Conservation (phyloP, 1,140 invertebrate species). For the Chrysopa pallens region DNA sequence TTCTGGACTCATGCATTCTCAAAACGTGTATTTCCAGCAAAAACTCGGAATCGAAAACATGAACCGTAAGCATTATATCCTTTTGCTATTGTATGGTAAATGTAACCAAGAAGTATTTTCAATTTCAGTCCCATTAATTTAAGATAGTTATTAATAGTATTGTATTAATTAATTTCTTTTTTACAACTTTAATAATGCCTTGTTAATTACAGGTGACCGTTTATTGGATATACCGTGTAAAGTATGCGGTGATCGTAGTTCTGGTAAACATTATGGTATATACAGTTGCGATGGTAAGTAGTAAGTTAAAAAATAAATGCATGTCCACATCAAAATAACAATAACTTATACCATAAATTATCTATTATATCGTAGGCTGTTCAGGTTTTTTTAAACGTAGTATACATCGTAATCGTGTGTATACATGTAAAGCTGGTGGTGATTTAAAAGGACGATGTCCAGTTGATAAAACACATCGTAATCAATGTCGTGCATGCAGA, state of each 20-base stretch:
- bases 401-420: slow-evolving; percentile 86
- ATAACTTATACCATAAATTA: not conserved
- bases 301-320: not conserved
- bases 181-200: no score
- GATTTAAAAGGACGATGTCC: slow-evolving; percentile 84
- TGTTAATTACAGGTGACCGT: slow-evolving; percentile 56
- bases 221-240: slow-evolving; percentile 90
- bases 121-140: no score
- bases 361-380: slow-evolving; percentile 48
- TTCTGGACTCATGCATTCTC: no score
- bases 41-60: no score
- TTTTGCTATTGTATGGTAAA: no score
- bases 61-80: no score
- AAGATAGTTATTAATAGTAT: no score
- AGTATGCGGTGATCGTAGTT: slow-evolving; percentile 90
- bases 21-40: no score
- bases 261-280: slow-evolving; percentile 93
- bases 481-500: slow-evolving; percentile 91
- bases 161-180: no score
- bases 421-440: slow-evolving; percentile 90
- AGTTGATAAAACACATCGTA: slow-evolving; percentile 91
- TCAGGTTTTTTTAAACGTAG: slow-evolving; percentile 96
- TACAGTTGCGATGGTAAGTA: slow-evolving; percentile 90
- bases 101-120: no score
- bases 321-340: not conserved